phyloP scores from a whole-genome alignment of 2,888 invertebrate genomes.

The Bursaphelenchus okinawaensis region DNA sequence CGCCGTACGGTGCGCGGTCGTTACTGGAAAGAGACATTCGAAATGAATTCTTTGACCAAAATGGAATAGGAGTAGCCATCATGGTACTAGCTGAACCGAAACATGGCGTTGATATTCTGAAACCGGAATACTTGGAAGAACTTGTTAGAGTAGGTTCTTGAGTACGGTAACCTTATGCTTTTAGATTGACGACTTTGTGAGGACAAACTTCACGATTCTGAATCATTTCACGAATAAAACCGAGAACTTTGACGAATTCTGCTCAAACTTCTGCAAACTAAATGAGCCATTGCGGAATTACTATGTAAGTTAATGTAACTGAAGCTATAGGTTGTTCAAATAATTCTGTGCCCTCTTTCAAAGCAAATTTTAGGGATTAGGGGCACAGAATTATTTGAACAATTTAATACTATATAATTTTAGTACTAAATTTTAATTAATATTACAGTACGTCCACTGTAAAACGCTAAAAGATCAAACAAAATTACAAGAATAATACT shows the following conservation, averaged over 20 bases:
- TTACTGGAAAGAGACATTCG: conserved; percentile 25
- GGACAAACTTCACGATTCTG: conserved; percentile 39
- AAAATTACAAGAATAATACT: background rate
- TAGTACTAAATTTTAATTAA: background rate
- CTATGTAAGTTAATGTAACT: conserved; percentile 28
- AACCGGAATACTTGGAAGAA: conserved; percentile 36
- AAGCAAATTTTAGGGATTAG: too few relatives aligned
- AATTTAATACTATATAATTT: background rate
- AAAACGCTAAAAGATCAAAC: background rate
- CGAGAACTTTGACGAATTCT: conserved; percentile 42
- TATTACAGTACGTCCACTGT: background rate
- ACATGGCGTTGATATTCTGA: conserved; percentile 33
- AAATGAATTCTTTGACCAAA: conserved; percentile 34
- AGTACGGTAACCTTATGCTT: conserved; percentile 11
- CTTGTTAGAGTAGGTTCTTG: conserved; percentile 26
- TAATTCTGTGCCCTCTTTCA: too few relatives aligned
- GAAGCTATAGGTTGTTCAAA: background rate
- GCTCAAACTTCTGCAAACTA: conserved; percentile 39
- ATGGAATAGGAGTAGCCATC: conserved; percentile 36
- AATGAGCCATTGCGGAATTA: conserved; percentile 46
- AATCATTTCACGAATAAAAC: conserved; percentile 31
- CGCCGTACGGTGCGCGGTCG: conserved; percentile 46
- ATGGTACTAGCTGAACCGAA: conserved; percentile 43
- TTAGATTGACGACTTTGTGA: conserved; percentile 33
- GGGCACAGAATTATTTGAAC: background rate